Percentiles rank a stretch among this genome's conserved stretches.
Conservation (phyloP, 2,888 invertebrate species). For the Didymodactylos carnosus region DNA sequence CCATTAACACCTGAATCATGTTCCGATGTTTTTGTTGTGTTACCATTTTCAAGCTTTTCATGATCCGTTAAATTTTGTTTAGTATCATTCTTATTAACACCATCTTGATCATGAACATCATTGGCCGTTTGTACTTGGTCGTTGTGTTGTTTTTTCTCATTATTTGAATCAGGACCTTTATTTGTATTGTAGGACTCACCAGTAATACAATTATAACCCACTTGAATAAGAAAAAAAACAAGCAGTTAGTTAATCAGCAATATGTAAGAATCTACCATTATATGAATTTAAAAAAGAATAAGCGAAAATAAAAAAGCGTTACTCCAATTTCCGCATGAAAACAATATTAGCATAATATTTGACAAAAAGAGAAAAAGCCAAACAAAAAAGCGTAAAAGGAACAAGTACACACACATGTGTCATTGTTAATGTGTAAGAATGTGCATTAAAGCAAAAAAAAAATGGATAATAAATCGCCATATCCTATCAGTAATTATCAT, state of each 20-base stretch:
- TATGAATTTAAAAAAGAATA: neutral
- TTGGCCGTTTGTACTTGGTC: neutral
- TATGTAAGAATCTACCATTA: too few species aligned
- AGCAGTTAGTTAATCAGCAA: too few species aligned
- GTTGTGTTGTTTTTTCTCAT: neutral
- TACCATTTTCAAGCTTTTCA: neutral
- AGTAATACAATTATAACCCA: neutral
- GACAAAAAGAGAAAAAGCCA: neutral
- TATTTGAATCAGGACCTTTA: neutral
- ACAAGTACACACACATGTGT: too few species aligned
- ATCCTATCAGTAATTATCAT: too few species aligned
- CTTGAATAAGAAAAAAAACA: neutral
- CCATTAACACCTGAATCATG: neutral
- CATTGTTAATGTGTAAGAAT: too few species aligned
- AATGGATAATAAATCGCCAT: too few species aligned
- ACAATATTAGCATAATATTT: too few species aligned
- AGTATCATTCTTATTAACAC: neutral
- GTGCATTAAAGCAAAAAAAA: too few species aligned
- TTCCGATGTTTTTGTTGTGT: neutral
- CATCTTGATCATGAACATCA: neutral
- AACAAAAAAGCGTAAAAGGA: too few species aligned
- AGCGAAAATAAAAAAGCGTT: too few species aligned
- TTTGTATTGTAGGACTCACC: neutral
- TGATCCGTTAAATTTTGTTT: neutral
- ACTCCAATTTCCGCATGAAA: neutral